These are phyloP conservation scores for Microplitis deprimator DNA, from an alignment of 2,888 invertebrate species.

Conservation along the genomic window DNA sequence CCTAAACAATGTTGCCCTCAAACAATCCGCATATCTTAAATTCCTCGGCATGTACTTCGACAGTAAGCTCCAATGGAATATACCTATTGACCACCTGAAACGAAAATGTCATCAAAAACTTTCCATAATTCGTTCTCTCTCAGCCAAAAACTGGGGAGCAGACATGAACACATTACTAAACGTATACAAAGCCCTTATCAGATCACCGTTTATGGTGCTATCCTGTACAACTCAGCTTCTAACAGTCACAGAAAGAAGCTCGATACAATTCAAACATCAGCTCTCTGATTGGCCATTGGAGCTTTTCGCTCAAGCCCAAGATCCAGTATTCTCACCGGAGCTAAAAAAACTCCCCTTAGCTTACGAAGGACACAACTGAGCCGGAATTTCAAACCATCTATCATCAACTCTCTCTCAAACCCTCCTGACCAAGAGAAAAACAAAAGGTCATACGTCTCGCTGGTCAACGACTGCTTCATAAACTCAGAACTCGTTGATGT, in stretches of 20 bases:
- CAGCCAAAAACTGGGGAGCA: constrained; percentile 37
- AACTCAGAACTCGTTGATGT: neutral
- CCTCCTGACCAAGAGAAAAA: neutral
- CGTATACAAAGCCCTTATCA: constrained; percentile 44
- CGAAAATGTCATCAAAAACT: constrained; percentile 22
- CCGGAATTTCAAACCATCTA: constrained; percentile 17
- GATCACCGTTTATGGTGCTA: constrained; percentile 44
- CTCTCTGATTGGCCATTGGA: constrained; percentile 31
- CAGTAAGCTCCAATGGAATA: constrained; percentile 39
- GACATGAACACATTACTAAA: constrained; percentile 24
- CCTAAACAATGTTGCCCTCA: neutral
- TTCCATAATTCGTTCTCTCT: constrained; percentile 29
- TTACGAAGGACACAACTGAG: constrained; percentile 28
- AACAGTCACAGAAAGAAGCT: neutral
- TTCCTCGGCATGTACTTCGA: constrained; percentile 42
- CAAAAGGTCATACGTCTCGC: neutral
- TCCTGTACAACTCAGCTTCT: constrained; percentile 37
- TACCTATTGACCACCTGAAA: constrained; percentile 37
- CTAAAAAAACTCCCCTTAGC: constrained; percentile 24
- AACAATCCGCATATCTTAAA: constrained; percentile 12
- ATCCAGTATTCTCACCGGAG: constrained; percentile 32
- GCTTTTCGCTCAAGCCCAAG: constrained; percentile 43
- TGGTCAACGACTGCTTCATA: neutral
- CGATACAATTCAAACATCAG: constrained; percentile 23
- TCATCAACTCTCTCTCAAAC: neutral